These are phyloP conservation scores for Baronia brevicornis DNA, from an alignment of 2,888 invertebrate genomes.

Conservation along the genomic window DNA sequence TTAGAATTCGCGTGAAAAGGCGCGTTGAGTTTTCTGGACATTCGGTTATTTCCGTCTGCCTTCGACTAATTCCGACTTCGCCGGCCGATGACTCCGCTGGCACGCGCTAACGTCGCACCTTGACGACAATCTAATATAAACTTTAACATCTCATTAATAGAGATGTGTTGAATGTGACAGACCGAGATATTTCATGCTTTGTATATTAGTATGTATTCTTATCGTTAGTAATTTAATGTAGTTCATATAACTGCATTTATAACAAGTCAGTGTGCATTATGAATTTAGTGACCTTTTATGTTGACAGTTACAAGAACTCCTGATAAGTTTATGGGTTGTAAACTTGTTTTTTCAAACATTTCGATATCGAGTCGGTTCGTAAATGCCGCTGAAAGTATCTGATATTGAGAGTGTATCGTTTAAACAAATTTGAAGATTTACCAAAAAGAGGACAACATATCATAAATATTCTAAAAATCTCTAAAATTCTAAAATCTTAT, in stretches of 20 bases:
- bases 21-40: conserved; percentile 46
- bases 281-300: background rate
- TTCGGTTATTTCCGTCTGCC: conserved; percentile 65
- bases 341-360: no score
- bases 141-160: conserved; percentile 29
- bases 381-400: no score
- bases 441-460: no score
- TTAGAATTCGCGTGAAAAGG: conserved; percentile 53
- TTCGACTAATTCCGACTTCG: conserved; percentile 64
- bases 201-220: background rate
- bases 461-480: no score
- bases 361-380: no score
- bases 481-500: no score
- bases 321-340: background rate
- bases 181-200: no score
- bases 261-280: background rate
- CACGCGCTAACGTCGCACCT: conserved; percentile 56
- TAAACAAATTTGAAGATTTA: no score
- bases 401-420: no score
- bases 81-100: conserved; percentile 68
- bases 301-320: background rate
- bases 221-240: background rate
- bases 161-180: no score
- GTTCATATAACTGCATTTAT: conserved; percentile 2
- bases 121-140: conserved; percentile 38